Conservation (phyloP, 2,113 vertebrate species). For the Strix uralensis region DNA sequence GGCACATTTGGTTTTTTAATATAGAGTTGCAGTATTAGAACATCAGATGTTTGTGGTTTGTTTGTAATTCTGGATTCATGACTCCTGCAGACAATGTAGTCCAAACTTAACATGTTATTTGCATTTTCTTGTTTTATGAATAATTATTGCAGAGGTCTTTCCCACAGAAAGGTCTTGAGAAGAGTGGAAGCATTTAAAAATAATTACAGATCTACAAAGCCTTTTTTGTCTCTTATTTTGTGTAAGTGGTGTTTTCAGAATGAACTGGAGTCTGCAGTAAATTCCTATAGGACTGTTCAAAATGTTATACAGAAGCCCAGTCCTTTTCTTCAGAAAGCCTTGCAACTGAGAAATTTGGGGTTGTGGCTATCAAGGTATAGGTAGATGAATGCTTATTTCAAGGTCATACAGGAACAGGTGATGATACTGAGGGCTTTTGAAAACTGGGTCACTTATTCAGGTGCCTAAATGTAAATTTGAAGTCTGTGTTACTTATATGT, state of each 20-base stretch:
- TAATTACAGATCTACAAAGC: background rate
- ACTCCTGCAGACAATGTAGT: conserved; percentile 30
- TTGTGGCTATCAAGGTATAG: background rate
- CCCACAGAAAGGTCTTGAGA: conserved; percentile 69
- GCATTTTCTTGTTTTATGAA: conserved; percentile 35
- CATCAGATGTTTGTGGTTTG: background rate
- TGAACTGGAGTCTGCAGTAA: background rate
- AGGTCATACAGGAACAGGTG: background rate
- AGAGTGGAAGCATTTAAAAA: conserved; percentile 18
- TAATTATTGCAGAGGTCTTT: conserved; percentile 47
- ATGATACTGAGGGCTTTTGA: background rate
- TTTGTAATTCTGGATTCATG: conserved; percentile 22
- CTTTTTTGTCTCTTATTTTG: background rate
- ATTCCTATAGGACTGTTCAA: background rate
- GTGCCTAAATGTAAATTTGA: background rate
- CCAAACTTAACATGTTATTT: conserved; percentile 32
- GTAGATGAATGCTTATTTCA: background rate
- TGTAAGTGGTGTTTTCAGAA: background rate
- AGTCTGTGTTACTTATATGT: background rate
- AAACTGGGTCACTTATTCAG: background rate
- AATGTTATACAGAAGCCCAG: background rate
- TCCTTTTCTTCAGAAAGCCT: background rate
- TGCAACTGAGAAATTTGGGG: background rate
- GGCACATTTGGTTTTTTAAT: background rate
- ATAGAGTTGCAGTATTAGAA: background rate